Percentiles rank a stretch among this genome's conserved stretches.
Evolutionary conservation across 2,797 vertebrate species (phyloP).

Genomic region (Clarias fuscus): DNA sequence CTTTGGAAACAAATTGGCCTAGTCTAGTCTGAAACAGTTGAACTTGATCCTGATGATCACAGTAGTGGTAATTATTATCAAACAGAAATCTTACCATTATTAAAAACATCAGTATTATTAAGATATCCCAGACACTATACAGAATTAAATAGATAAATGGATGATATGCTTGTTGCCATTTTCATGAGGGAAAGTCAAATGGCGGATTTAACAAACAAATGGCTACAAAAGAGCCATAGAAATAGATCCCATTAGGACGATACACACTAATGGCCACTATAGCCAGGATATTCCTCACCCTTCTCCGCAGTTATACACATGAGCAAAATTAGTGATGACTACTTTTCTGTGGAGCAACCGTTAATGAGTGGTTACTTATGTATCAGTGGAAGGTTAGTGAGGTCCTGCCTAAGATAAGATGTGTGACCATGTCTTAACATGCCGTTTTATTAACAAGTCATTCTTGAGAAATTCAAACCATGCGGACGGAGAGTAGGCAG

Average conservation of each 20-base stretch:
- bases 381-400: constrained; percentile 61
- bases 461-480: constrained; percentile 63
- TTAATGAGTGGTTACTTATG: constrained; percentile 66
- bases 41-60: not conserved
- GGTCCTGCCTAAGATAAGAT: constrained; percentile 66
- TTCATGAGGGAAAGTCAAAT: constrained; percentile 73
- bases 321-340: constrained; percentile 70
- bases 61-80: not conserved
- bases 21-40: constrained; percentile 9
- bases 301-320: constrained; percentile 69
- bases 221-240: constrained; percentile 74
- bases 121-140: not conserved
- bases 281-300: constrained; percentile 73
- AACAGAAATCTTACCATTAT: not conserved
- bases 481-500: constrained; percentile 64
- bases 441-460: constrained; percentile 69
- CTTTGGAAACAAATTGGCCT: constrained; percentile 11
- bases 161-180: constrained; percentile 60
- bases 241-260: constrained; percentile 61
- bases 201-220: constrained; percentile 75
- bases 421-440: constrained; percentile 68
- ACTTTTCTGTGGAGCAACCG: constrained; percentile 65
- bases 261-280: constrained; percentile 76
- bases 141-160: not conserved
- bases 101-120: not conserved